These are phyloP conservation scores for Pyrocephalus nanus DNA, from an alignment of 2,797 vertebrate species.

Conservation along the genomic window DNA sequence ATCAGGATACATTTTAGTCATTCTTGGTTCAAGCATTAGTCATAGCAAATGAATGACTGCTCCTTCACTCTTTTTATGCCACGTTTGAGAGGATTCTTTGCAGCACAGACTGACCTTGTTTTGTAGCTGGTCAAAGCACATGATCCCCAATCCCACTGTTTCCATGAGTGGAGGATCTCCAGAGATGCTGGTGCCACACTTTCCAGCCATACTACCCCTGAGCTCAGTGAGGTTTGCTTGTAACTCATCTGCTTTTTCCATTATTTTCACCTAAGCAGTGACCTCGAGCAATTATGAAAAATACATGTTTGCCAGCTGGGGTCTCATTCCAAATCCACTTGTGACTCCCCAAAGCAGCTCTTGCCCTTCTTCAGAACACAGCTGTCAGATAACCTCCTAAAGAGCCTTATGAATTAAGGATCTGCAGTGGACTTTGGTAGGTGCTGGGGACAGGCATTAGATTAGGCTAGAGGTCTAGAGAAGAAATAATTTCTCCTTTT, in stretches of 20 bases:
- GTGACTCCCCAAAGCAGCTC: neutral
- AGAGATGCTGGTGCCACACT: neutral
- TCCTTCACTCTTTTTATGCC: neutral
- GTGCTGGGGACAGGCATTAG: neutral
- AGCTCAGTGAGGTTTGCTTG: neutral
- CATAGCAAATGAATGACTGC: neutral
- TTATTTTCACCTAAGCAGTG: neutral
- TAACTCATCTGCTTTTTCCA: neutral
- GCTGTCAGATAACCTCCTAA: neutral
- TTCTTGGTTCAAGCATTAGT: neutral
- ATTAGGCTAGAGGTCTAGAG: neutral
- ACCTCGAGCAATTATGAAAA: neutral
- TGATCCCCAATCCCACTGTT: fast-evolving
- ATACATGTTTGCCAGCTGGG: neutral
- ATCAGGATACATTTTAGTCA: neutral
- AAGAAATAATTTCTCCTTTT: neutral
- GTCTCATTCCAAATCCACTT: neutral
- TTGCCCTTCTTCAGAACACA: neutral
- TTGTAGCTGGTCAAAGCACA: neutral
- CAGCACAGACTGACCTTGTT: neutral
- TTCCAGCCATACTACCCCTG: neutral
- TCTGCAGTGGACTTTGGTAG: neutral
- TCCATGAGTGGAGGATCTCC: neutral
- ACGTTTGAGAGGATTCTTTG: neutral
- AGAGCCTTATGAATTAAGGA: neutral